Base-by-base conservation (phyloP, 2,888 invertebrate genomes). In the Eulithis testata region DNA sequence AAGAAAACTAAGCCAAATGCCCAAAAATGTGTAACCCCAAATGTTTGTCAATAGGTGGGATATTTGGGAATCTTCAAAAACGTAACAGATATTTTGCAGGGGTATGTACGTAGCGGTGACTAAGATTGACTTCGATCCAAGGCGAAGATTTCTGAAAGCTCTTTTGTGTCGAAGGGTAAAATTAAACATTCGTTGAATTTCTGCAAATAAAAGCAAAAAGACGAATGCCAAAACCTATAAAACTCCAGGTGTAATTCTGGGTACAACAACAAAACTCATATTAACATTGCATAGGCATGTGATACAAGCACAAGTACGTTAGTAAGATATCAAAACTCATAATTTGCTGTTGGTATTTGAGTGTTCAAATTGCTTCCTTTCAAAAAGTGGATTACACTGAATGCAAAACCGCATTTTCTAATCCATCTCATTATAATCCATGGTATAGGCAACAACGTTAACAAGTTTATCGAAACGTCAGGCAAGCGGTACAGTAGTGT, bases 401-500 rank as follows among this genome's bases (percentile, higher is more conserved):
- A 31, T 31, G 31, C 6, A 31, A 31, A 31, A 31, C 31, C 6
- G 8, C 14, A n/a, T 51, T 49, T 49, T 49, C 49, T 49, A 49
- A n/a, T 44, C 44, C 11, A n/a, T 44, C 31, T 37, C 44, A 43
- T 40, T n/a, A 11, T 7, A 37, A n/a, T 49, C 36, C 9, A 43
- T 31, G 40, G 60, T 56, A 47, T 52, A 57, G 51, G 57, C 60
- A 49, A 40, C 60, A 54, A 45, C 53, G 62, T 55, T 63, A 60
- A 58, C 55, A 63, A 58, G 65, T 68, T 62, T 68, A 70, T 66
- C 63, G 66, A 58, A 65, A 71, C 66, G 56, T 59, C 65, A 60
- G 62, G 45, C 58, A 45, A 63, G 57, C 55, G 50, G 47, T 56
- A 63, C 27, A 31, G n/a, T 11, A 62, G 7, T 65, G 54, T 55